Evolutionary conservation across 2,888 invertebrate species (phyloP), one percentile per base, ranked within the genome.

Genomic region (Aphidoletes aphidimyza): DNA sequence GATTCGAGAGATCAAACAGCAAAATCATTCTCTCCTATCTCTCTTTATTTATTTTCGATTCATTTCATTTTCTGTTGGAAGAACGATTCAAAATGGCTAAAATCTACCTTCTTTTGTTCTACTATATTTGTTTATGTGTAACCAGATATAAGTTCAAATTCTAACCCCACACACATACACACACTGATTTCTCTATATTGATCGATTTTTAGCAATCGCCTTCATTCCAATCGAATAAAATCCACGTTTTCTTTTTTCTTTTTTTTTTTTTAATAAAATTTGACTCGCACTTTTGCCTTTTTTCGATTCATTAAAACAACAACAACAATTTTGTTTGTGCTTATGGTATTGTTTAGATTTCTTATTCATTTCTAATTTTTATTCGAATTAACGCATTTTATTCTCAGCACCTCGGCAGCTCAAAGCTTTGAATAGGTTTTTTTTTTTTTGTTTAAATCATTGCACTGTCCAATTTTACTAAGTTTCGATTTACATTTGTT

Each of bases 61-160:
- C 17, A 17, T 47, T 54, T 54, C 22, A 14, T 54, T 54, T 54
- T 17, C 6, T 54, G n/a, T n/a, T 69, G 69, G 30, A 54, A 54
- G 54, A 54, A 26, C 22, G 54, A 47, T 17, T 30, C 34, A 30
- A 11, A n/a, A n/a, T n/a, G 17, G 17, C 69, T 34, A 69, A 69
- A 30, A 30, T 54, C 14, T 54, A 19, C 22, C 22, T 30, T 69
- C 17, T n/a, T 69, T 30, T 69, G 69, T 69, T 69, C 6, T 83
- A 39, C 34, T 78, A 19, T 59, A 30, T 78, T 83, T 22, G 81
- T 83, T 83, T 83, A 83, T 39, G 39, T 83, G 39, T 83, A 83
- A 83, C 39, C 8, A 6, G 54, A n/a, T 14, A 11, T 19, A 11
- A 83, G 54, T 11, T 47, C 9, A 47, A 47, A 54, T 22, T 54